Base-by-base conservation (phyloP, 2,113 vertebrate species). In the Cyanoderma ruficeps region DNA sequence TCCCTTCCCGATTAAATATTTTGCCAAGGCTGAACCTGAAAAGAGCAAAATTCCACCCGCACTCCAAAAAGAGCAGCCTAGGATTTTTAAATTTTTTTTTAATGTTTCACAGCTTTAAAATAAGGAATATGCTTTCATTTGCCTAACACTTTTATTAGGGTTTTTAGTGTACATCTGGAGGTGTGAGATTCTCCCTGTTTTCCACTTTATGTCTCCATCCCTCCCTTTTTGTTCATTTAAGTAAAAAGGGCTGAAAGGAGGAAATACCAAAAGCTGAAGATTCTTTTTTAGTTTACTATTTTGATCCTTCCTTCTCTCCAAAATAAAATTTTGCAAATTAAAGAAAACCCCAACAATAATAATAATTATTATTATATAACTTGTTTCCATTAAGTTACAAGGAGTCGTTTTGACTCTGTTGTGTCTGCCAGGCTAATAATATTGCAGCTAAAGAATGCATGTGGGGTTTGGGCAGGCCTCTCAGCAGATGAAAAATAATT, bases 401-500 rank as follows among this genome's bases (percentile, higher is more conserved):
- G 52, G 15, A 60, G 25, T 37, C 0, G 8, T 86, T 77, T 77
- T 64, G 44, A 18, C 35, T 90, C 60, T 90, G 20, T 64, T 94
- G 90, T 91, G 46, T 39, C 90, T 90, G 47, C 52, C 37, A 77
- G 42, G 18, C 35, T 94, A 50, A 74, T 63, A 37, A 42, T 47
- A 61, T 20, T 82, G 47, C 37, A 77, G 60, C 37, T 91, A 33
- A 60, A 65, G 69, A 46, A 68, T 79, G 12, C 24, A 10, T 41
- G 11, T 63, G 83, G 35, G 27, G 28, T 87, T 78, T 49, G 57
- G 49, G 44, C 31, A 83, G 37, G 42, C 15, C 2, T 2, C 47
- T 87, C 10, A 2, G 46, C 41, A 85, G 67, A 80, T 80, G 84
- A 95, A 94, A 94, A 94, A 95, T 72, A 91, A 94, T 95, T 90